These are phyloP conservation scores for Drosophila siamana DNA, from an alignment of 2,888 invertebrate genomes.

Conservation along the genomic window DNA sequence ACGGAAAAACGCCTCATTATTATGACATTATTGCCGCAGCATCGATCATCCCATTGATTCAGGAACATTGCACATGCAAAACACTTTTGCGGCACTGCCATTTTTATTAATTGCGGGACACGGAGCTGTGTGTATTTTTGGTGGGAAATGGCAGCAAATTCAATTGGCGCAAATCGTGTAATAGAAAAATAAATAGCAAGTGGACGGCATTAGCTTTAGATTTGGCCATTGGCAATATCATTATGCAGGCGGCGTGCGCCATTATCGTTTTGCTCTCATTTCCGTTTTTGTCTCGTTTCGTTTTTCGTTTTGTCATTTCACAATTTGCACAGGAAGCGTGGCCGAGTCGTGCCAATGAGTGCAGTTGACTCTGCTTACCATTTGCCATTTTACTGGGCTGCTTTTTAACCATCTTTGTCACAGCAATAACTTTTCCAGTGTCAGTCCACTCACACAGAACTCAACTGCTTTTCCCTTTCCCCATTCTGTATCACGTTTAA, in stretches of 20 bases:
- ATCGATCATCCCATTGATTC: constrained; percentile 60
- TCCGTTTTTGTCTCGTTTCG: constrained; percentile 48
- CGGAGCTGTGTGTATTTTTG: too few species aligned
- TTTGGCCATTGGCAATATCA: constrained; percentile 48
- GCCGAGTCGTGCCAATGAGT: constrained; percentile 54
- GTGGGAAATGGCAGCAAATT: too few species aligned
- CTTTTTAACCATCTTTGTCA: constrained; percentile 64
- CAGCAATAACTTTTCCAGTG: constrained; percentile 75
- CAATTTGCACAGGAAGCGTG: constrained; percentile 22
- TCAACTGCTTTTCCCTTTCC: constrained; percentile 44
- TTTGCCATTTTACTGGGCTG: constrained; percentile 5
- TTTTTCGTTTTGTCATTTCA: constrained; percentile 10
- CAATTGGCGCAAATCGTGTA: constrained; percentile 53
- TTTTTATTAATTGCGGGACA: constrained; percentile 66
- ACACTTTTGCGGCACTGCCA: constrained; percentile 38
- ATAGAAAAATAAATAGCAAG: constrained; percentile 59
- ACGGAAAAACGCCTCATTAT: constrained; percentile 55
- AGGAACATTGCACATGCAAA: constrained; percentile 30
- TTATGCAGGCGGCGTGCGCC: constrained; percentile 69
- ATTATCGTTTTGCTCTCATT: constrained; percentile 72
- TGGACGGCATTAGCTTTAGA: constrained; percentile 8
- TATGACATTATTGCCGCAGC: constrained; percentile 64
- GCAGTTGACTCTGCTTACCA: constrained; percentile 42
- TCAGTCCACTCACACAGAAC: constrained; percentile 70
- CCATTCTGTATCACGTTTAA: constrained; percentile 3